phyloP scores from a whole-genome alignment of 2,113 vertebrate genomes.

The Glareola pratincola region DNA sequence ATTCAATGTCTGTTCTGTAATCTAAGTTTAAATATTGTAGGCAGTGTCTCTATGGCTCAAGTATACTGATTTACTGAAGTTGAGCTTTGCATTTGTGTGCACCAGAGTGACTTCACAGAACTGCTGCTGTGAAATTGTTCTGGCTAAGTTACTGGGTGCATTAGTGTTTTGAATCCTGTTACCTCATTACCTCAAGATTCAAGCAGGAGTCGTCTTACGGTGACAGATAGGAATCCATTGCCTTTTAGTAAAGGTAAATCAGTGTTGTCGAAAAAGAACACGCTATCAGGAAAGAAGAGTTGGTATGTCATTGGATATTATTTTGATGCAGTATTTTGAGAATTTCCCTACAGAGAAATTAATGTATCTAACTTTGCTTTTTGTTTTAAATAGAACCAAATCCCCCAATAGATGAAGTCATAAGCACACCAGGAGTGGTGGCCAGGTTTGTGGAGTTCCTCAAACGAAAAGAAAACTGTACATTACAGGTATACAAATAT shows the following conservation, averaged over 20 bases:
- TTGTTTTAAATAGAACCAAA: conserved; percentile 86
- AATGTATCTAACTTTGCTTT: background rate
- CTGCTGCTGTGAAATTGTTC: background rate
- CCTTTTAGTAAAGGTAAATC: background rate
- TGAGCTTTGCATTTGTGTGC: accelerated
- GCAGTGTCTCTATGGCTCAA: background rate
- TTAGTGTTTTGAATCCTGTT: background rate
- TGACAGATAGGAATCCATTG: background rate
- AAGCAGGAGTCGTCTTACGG: background rate
- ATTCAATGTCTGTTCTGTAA: background rate
- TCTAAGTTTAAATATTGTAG: background rate
- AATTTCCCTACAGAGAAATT: background rate
- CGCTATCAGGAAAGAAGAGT: background rate
- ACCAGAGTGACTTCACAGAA: background rate
- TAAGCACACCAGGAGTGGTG: conserved; percentile 91
- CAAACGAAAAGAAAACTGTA: conserved; percentile 96
- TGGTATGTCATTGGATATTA: background rate
- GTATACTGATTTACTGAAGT: background rate
- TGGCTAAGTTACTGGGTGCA: background rate
- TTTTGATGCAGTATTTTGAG: background rate
- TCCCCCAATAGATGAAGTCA: conserved; percentile 97
- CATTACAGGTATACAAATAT: conserved; percentile 84
- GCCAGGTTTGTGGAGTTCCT: conserved; percentile 97
- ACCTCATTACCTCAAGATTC: background rate
- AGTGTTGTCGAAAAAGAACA: background rate